Percentiles rank a stretch among this genome's conserved stretches.
phyloP scores from a whole-genome alignment of 2,888 invertebrate genomes.

The Microplitis manilae region DNA sequence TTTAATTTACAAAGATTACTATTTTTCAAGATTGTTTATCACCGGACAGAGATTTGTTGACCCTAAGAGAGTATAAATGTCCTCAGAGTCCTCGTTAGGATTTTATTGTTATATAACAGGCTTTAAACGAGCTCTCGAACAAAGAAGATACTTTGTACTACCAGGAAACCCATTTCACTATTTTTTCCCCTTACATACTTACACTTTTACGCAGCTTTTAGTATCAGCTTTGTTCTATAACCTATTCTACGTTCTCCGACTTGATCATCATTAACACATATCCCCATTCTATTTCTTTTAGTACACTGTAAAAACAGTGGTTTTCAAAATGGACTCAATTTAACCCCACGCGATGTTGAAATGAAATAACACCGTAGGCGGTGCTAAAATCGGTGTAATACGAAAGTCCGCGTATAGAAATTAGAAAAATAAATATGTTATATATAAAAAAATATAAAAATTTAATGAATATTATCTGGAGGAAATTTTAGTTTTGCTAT shows the following conservation, averaged over 20 bases:
- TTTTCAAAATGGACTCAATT: too few species aligned
- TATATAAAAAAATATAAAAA: too few species aligned
- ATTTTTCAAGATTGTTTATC: not conserved
- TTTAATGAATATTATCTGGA: too few species aligned
- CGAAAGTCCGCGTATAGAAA: too few species aligned
- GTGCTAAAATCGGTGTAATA: too few species aligned
- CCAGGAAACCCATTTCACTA: not conserved
- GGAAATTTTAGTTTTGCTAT: too few species aligned
- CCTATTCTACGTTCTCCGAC: not conserved
- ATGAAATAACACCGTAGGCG: too few species aligned
- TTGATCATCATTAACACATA: not conserved
- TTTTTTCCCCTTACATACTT: not conserved
- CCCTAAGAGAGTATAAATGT: not conserved
- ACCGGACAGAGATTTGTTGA: not conserved
- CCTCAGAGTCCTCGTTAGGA: not conserved
- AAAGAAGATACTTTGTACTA: not conserved
- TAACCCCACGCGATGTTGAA: too few species aligned
- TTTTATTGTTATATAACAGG: constrained; percentile 1
- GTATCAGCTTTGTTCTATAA: not conserved
- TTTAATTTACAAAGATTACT: not conserved
- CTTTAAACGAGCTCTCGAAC: not conserved
- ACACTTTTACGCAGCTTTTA: not conserved
- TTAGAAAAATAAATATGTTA: too few species aligned
- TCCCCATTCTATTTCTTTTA: not conserved
- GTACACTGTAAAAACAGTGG: too few species aligned